These are phyloP conservation scores for Agrochola lychnidis DNA, from an alignment of 2,888 invertebrate species.

Conservation along the genomic window DNA sequence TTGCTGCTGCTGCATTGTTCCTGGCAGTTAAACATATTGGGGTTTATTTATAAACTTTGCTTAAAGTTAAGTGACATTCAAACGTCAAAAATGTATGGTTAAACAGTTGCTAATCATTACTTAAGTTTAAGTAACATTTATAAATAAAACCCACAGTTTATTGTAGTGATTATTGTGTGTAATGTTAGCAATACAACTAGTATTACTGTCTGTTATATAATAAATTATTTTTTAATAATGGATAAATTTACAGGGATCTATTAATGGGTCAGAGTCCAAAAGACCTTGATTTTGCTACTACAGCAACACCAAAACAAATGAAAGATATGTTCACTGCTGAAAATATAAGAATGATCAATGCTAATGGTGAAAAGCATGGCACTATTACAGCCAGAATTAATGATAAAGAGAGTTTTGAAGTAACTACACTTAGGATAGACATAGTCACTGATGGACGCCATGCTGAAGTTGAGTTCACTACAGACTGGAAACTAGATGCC, in stretches of 20 bases:
- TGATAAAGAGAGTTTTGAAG: slow-evolving; percentile 98
- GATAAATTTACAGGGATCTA: slow-evolving; percentile 91
- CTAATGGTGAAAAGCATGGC: slow-evolving; percentile 97
- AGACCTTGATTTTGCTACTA: slow-evolving; percentile 99
- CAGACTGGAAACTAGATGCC: slow-evolving; percentile 98
- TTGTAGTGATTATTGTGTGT: not conserved
- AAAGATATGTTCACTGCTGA: slow-evolving; percentile 97
- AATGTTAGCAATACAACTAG: not conserved
- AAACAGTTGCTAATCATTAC: too few species aligned
- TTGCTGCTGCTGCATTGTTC: not conserved
- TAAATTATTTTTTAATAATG: not conserved
- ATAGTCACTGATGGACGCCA: slow-evolving; percentile 97
- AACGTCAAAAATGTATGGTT: too few species aligned
- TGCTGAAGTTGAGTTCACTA: slow-evolving; percentile 98
- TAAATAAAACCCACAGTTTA: not conserved
- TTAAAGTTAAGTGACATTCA: too few species aligned
- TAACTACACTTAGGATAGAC: slow-evolving; percentile 98
- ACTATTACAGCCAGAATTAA: slow-evolving; percentile 98
- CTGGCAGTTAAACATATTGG: not conserved
- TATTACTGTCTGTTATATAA: not conserved
- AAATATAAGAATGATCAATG: slow-evolving; percentile 97
- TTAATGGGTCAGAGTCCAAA: slow-evolving; percentile 94
- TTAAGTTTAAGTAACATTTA: too few species aligned
- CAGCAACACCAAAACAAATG: slow-evolving; percentile 99
- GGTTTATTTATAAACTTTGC: too few species aligned